Conservation (phyloP, 2,888 invertebrate genomes). For the Carterocephalus palaemon region DNA sequence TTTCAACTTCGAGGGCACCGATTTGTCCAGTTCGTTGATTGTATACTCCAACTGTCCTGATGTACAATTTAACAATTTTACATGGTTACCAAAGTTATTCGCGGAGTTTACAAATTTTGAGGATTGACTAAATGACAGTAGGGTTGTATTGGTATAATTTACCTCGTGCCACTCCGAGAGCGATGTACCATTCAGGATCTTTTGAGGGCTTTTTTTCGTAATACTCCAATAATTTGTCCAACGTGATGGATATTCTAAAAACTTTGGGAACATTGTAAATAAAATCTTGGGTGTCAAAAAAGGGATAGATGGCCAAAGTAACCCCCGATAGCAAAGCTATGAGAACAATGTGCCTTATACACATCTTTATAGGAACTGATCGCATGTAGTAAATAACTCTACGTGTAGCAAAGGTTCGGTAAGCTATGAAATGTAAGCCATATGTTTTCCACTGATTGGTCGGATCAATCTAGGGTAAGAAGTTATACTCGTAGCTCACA, state of each 20-base stretch:
- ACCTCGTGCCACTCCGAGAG: conserved; percentile 66
- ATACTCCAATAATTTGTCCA: conserved; percentile 63
- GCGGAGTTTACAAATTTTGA: no score
- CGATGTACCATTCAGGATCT: conserved; percentile 70
- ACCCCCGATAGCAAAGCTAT: conserved; percentile 37
- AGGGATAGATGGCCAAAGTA: conserved; percentile 60
- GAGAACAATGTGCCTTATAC: conserved; percentile 47
- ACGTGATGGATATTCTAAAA: conserved; percentile 62
- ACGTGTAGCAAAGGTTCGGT: conserved; percentile 41
- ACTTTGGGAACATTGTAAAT: conserved; percentile 75
- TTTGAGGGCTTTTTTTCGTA: conserved; percentile 71
- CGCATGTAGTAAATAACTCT: conserved; percentile 38
- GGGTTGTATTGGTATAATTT: no score
- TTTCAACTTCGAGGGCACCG: conserved; percentile 61
- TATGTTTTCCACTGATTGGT: conserved; percentile 58
- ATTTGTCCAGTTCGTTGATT: conserved; percentile 66
- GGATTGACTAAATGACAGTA: no score
- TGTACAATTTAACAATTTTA: conserved; percentile 1
- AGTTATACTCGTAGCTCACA: conserved; percentile 38
- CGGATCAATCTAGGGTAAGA: conserved; percentile 16
- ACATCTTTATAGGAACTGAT: conserved; percentile 58
- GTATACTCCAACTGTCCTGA: conserved; percentile 69
- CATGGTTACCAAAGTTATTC: background rate
- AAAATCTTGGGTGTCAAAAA: conserved; percentile 72
- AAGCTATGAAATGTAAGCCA: no score